Conservation (phyloP, 1,140 invertebrate species). For the Bombus waltoni region DNA sequence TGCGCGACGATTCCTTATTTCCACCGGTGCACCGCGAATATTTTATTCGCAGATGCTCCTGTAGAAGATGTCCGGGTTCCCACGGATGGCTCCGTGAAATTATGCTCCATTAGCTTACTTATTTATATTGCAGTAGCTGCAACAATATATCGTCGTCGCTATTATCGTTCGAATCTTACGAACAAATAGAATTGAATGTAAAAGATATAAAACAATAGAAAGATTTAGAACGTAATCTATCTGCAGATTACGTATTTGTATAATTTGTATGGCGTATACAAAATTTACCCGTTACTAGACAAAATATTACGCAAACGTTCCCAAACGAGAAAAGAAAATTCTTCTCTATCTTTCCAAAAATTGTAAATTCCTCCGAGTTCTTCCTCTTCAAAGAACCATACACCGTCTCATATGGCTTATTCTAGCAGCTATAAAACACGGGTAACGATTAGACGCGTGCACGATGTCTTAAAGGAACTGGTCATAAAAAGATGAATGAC, state of each 20-base stretch:
- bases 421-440: background rate
- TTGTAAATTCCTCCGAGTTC: background rate
- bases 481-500: conserved; percentile 11
- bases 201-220: background rate
- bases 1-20: conserved; percentile 13
- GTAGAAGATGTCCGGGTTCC: background rate
- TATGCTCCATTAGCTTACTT: background rate
- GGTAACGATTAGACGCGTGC: background rate
- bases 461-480: no score
- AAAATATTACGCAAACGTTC: no score
- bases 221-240: background rate
- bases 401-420: background rate
- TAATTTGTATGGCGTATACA: no score
- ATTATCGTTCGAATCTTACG: background rate
- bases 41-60: conserved; percentile 14
- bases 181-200: background rate
- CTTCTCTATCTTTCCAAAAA: no score
- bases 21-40: background rate
- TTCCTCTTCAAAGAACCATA: background rate
- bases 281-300: no score
- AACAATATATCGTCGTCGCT: background rate
- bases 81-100: background rate
- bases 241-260: no score
- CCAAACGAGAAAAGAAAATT: no score
- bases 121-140: background rate